Base-by-base conservation (phyloP, 1,140 invertebrate species). In the Bicyclus anynana region DNA sequence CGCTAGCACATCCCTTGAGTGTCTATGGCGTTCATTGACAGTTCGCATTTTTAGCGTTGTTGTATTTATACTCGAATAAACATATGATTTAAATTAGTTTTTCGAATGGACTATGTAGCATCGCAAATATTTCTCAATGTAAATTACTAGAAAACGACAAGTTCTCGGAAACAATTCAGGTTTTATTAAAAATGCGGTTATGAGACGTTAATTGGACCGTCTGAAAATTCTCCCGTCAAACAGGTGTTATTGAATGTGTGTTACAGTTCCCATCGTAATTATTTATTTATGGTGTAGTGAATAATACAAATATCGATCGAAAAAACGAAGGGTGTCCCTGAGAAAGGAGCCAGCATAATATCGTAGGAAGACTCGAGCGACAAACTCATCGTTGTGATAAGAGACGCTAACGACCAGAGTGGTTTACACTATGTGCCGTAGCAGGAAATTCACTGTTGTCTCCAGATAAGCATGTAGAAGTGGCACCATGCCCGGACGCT, bases 161-260 rank as follows among this genome's bases (percentile, higher is more conserved):
- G 6, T 21, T 5, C 17, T 21, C 17, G 13, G 20, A 44, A 16
- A 9, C 7, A 40, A 44, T 21, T 20, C 12, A 44, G n/a, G n/a
- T n/a, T n/a, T 21, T 9, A 9, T 21, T 9, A 21, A 21, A 14
- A 44, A 26, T 48, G 40, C 54, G 52, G 56, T 44, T 52, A 47
- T 58, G 65, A 54, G 67, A 62, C 69, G 59, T 72, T 77, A 52
- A 54, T 48, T 62, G 65, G 62, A 68, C 71, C 64, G 54, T 81
- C 76, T 72, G 81, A 80, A 84, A 84, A 74, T 74, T 69, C 55
- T 69, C 27, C 62, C 62, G 59, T 72, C 61, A 80, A 87, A 87
- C 86, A 89, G 84, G 84, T 87, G 83, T 87, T 86, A 79, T 83
- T 84, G 79, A 87, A 80, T 76, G 81, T 82, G 82, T 84, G 81